Percentiles rank a stretch among this genome's conserved stretches.
phyloP scores from a whole-genome alignment of 1,140 invertebrate genomes.

The Drosophila pandora region DNA sequence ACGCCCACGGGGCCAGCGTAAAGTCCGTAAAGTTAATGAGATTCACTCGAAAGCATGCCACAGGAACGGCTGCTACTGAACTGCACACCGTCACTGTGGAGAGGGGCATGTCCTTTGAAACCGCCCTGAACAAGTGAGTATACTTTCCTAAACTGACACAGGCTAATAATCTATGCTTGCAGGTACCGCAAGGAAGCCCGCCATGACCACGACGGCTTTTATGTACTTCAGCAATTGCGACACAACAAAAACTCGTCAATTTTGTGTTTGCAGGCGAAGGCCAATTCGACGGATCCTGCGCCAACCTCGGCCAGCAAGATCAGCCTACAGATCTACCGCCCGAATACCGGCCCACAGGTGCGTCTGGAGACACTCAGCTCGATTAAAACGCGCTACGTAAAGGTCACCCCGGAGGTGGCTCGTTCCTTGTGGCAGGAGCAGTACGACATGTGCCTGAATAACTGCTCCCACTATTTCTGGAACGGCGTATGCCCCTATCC shows the following conservation, averaged over 20 bases:
- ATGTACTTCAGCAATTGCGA: slow-evolving; percentile 40
- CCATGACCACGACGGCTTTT: slow-evolving; percentile 53
- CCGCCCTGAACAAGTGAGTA: slow-evolving; percentile 88
- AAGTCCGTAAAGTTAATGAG: slow-evolving; percentile 89
- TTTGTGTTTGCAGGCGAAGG: slow-evolving; percentile 35
- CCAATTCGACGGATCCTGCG: neutral
- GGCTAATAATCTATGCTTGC: neutral
- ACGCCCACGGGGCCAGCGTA: slow-evolving; percentile 94
- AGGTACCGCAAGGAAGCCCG: slow-evolving; percentile 48
- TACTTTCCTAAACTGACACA: too few species aligned
- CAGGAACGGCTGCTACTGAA: slow-evolving; percentile 94
- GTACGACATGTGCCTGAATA: slow-evolving; percentile 42
- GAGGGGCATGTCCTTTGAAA: slow-evolving; percentile 93
- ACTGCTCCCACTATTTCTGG: slow-evolving; percentile 63
- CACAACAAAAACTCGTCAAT: slow-evolving; percentile 58
- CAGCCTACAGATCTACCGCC: slow-evolving; percentile 51
- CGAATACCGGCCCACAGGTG: slow-evolving; percentile 65
- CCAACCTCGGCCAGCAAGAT: slow-evolving; percentile 13
- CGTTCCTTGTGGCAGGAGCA: slow-evolving; percentile 42
- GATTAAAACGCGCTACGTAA: slow-evolving; percentile 45
- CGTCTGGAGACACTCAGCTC: slow-evolving; percentile 51
- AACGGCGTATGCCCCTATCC: slow-evolving; percentile 39
- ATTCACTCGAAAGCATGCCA: slow-evolving; percentile 93
- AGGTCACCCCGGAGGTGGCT: slow-evolving; percentile 36
- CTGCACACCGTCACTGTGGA: slow-evolving; percentile 96